phyloP scores from a whole-genome alignment of 2,797 vertebrate species.

The Petrocephalus schoutedeni region DNA sequence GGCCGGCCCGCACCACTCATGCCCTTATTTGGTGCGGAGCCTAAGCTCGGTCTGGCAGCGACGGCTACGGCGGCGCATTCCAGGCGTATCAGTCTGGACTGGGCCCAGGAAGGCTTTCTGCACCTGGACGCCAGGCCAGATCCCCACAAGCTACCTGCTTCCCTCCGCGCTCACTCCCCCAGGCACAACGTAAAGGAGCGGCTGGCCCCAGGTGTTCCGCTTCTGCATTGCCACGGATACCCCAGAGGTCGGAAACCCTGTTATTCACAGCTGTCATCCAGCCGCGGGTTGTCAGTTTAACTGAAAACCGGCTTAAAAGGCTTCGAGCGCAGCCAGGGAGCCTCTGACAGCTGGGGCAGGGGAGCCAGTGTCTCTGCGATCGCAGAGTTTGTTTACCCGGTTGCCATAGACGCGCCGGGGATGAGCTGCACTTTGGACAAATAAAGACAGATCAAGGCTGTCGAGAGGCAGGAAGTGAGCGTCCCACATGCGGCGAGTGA shows the following conservation, averaged over 20 bases:
- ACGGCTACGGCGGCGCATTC: slow-evolving; percentile 58
- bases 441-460: slow-evolving; percentile 5
- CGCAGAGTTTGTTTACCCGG: slow-evolving; percentile 20
- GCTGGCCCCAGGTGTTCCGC: not conserved
- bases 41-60: slow-evolving; percentile 59
- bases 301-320: not conserved
- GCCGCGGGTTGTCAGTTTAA: not conserved
- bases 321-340: not conserved
- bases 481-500: not conserved
- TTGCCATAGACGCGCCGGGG: slow-evolving; percentile 19
- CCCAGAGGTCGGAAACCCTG: not conserved
- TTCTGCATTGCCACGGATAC: not conserved
- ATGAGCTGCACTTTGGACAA: slow-evolving; percentile 19
- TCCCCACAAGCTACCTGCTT: not conserved
- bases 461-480: not conserved
- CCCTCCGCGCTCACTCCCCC: not conserved
- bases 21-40: slow-evolving; percentile 75
- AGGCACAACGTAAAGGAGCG: not conserved
- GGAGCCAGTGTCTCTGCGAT: not conserved
- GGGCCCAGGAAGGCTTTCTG: slow-evolving; percentile 47
- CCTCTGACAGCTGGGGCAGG: not conserved
- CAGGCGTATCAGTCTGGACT: slow-evolving; percentile 63
- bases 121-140: not conserved
- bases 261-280: not conserved
- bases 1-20: slow-evolving; percentile 45